phyloP scores from a whole-genome alignment of 2,888 invertebrate species.

The Spodoptera picta region DNA sequence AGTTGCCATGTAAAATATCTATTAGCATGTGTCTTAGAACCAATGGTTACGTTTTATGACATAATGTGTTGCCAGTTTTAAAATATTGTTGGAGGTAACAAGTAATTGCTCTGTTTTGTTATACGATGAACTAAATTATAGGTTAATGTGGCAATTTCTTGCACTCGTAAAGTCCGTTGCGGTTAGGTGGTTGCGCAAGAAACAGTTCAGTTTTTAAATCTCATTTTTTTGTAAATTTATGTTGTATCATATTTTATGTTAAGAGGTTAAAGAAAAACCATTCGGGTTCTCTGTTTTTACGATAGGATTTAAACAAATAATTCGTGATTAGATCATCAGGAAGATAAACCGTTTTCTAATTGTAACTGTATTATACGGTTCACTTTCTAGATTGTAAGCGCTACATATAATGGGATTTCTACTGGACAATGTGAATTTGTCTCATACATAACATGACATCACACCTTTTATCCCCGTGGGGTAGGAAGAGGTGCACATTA shows the following conservation, averaged over 20 bases:
- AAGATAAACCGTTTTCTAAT: too few relatives aligned
- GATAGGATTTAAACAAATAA: too few relatives aligned
- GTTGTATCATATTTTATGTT: slow-evolving; percentile 3
- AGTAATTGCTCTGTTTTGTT: slow-evolving; percentile 28
- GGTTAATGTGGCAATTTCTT: slow-evolving; percentile 22
- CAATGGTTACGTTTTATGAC: slow-evolving; percentile 8
- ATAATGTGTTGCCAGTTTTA: slow-evolving; percentile 40
- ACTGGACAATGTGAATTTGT: too few relatives aligned
- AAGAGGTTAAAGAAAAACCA: background rate
- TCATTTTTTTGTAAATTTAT: slow-evolving; percentile 14
- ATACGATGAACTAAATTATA: slow-evolving; percentile 35
- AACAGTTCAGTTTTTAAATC: slow-evolving; percentile 10
- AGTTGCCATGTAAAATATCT: slow-evolving; percentile 3
- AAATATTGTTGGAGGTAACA: slow-evolving; percentile 32
- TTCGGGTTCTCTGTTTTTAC: too few relatives aligned
- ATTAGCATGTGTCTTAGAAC: slow-evolving; percentile 4
- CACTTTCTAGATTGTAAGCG: too few relatives aligned
- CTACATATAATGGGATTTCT: too few relatives aligned
- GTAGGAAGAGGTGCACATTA: too few relatives aligned
- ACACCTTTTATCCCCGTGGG: too few relatives aligned
- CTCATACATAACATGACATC: too few relatives aligned
- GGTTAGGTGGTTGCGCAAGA: slow-evolving; percentile 26
- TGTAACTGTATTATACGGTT: too few relatives aligned
- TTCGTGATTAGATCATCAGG: too few relatives aligned
- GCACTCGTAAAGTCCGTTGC: slow-evolving; percentile 9